phyloP scores from a whole-genome alignment of 2,797 vertebrate genomes.

The Odontamblyopus rebecca region DNA sequence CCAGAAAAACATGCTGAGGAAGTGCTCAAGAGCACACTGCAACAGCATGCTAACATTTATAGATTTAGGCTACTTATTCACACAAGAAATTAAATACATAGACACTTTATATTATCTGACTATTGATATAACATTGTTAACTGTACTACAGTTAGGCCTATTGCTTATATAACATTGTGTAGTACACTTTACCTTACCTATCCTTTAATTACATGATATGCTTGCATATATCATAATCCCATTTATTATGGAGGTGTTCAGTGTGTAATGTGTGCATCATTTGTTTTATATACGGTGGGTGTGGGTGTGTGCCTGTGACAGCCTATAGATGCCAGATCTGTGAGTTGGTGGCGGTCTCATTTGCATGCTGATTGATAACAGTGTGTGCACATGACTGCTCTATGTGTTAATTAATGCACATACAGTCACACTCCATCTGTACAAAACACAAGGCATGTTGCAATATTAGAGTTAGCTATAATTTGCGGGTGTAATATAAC shows the following conservation, averaged over 20 bases:
- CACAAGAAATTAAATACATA: not conserved
- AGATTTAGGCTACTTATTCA: not conserved
- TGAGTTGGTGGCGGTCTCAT: slow-evolving; percentile 34
- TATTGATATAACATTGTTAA: not conserved
- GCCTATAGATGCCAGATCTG: slow-evolving; percentile 13
- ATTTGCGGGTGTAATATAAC: slow-evolving; percentile 8
- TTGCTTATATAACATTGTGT: not conserved
- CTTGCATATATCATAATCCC: not conserved
- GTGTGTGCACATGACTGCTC: slow-evolving; percentile 44
- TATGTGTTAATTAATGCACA: slow-evolving; percentile 56
- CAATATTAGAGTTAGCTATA: slow-evolving; percentile 14
- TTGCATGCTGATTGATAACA: slow-evolving; percentile 44
- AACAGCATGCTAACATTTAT: too few relatives aligned
- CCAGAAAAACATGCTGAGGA: not conserved
- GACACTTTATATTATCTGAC: not conserved
- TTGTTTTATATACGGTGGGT: slow-evolving; percentile 5
- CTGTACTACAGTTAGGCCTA: not conserved
- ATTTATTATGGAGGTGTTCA: slow-evolving; percentile 1
- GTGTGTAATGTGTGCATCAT: slow-evolving; percentile 25
- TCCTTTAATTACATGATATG: not conserved
- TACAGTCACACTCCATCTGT: slow-evolving; percentile 45
- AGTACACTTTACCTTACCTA: not conserved
- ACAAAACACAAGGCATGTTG: not conserved
- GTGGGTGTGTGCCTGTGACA: slow-evolving; percentile 11
- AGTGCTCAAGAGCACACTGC: too few relatives aligned